Evolutionary conservation across 1,140 invertebrate genomes (phyloP), one percentile per base, ranked within the genome.

Genomic region (Phthorimaea operculella): DNA sequence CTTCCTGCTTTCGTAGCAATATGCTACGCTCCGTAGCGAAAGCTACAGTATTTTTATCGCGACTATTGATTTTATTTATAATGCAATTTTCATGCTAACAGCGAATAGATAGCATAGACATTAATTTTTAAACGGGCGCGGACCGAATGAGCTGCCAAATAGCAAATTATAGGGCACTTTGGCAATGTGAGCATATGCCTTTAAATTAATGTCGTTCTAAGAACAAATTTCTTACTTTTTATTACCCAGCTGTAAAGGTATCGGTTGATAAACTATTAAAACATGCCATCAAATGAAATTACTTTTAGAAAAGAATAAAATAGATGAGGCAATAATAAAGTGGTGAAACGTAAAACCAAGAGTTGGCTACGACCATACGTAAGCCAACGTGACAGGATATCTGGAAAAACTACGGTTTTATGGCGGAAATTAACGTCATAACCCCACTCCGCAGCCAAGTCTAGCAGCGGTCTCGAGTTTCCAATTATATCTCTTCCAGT

Each of bases 401-500:
- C 44, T 28, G 48, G 16, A 50, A 50, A 50, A 50, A 50, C 48
- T 50, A 50, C 21, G 12, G 48, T 50, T 62, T 63, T 62, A 59
- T 58, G 33, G 57, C 52, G 52, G 34, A 66, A 62, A 68, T 60
- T 63, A 62, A 58, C 51, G 47, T 55, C 56, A 49, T 64, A 60
- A 66, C 57, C 53, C 56, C 53, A 50, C n/a, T 17, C 33, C 45
- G 44, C 53, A 50, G 47, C 53, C 53, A 52, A 57, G 42, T 51
- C 42, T 47, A 66, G 71, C 54, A 67, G 63, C 65, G 69, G 69
- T 76, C 72, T 80, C 69, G 63, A 76, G 72, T 83, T 82, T 84
- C 76, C 81, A 84, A 84, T 84, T 84, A 84, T 76, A 82, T 83
- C 70, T 74, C 76, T 74, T 77, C 66, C 60, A 78, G 72, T 76